phyloP scores from a whole-genome alignment of 2,113 vertebrate species.

The Melanocharis versteri region DNA sequence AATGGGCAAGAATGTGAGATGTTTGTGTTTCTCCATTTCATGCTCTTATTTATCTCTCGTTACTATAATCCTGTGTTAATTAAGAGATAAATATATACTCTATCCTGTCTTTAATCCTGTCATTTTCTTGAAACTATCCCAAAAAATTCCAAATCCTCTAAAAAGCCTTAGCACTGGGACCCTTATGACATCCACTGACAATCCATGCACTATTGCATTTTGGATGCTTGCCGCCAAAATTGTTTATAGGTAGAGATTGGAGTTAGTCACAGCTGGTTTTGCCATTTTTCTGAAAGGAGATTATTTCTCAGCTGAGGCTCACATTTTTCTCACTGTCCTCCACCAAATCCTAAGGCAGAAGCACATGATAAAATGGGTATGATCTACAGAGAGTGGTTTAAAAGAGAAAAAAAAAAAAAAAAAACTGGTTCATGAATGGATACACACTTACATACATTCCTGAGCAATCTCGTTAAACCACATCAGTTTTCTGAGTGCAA shows the following conservation, averaged over 20 bases:
- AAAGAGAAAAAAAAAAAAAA: background rate
- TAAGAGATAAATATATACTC: background rate
- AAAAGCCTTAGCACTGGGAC: background rate
- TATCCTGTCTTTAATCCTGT: background rate
- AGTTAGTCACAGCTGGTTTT: slow-evolving; percentile 27
- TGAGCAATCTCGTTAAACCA: background rate
- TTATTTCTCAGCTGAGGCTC: slow-evolving; percentile 1
- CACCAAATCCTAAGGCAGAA: background rate
- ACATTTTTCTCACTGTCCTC: background rate
- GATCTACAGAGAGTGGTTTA: background rate
- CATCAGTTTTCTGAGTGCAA: background rate
- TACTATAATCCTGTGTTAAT: background rate
- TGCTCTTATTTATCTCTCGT: background rate
- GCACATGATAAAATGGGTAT: background rate
- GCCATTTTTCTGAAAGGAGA: slow-evolving; percentile 10
- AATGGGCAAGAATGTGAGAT: background rate
- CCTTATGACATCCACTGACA: background rate
- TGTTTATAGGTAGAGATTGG: background rate
- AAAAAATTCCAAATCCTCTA: background rate
- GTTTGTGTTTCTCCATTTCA: background rate
- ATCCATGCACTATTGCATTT: background rate
- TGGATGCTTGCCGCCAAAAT: background rate
- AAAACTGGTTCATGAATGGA: background rate
- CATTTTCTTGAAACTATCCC: slow-evolving; percentile 2
- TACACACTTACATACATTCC: background rate